Evolutionary conservation across 2,797 vertebrate genomes (phyloP), one percentile per base, ranked within the genome.

Genomic region (Otolemur crassicaudatus): DNA sequence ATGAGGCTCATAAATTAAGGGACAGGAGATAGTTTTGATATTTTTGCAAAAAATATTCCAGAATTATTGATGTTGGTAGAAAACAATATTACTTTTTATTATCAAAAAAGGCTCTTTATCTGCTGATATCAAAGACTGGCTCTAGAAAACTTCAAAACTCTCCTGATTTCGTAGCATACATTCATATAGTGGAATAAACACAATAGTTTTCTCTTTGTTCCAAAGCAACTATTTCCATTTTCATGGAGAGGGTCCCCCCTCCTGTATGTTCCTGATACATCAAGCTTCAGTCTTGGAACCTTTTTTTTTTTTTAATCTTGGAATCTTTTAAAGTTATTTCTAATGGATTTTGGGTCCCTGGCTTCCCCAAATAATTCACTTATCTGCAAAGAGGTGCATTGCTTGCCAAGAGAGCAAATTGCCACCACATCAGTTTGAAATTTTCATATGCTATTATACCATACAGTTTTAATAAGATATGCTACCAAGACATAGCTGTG

Each of bases 341-440:
- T 86, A 73, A 94, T 65, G 82, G 37, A 49, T 96, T 56, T 37
- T 46, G 12, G 13, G 56, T 46, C 49, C 63, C 27, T 91, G 22
- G 11, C 16, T 96, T 89, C 46, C 40, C 4, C 3, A 90, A 58
- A 94, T 5, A 91, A 0, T 22, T 40, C 87, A 94, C n/a, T 14
- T 61, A 27, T 95, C 63, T 82, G 29, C 46, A 93, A 97, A 95
- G n/a, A 79, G 70, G 56, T 82, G 8, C 89, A 76, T 0, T 0
- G 19, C 22, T n/a, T 40, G 34, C 53, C 80, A 43, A 79, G 20
- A 60, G 77, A 69, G 58, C 61, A 56, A 90, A 63, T 25, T 81
- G 79, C 93, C 37, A 60, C 65, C 23, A 94, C 97, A 92, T 96
- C 73, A 96, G 56, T 89, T 97, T 92, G 87, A 80, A 88, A 83